Percentiles rank a stretch among this genome's conserved stretches.
Conservation (phyloP, 2,888 invertebrate genomes). For the Drosophila paucipuncta region DNA sequence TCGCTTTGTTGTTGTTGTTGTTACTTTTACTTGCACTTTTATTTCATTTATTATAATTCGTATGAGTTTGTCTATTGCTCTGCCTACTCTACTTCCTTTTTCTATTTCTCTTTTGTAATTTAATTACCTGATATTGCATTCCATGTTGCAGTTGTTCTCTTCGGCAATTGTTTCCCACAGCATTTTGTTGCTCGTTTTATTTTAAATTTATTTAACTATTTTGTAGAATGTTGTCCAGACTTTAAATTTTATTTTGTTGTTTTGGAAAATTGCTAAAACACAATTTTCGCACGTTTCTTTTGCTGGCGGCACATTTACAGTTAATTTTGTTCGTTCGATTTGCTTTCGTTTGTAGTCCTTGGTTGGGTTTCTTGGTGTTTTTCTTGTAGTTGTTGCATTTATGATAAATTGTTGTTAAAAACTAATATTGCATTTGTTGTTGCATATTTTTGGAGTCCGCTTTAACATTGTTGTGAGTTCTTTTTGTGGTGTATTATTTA, state of each 20-base stretch:
- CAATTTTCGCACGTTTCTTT: slow-evolving; percentile 67
- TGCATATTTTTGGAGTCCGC: slow-evolving; percentile 61
- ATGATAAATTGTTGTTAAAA: slow-evolving; percentile 44
- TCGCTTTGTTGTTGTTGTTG: slow-evolving; percentile 19
- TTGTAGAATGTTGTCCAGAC: slow-evolving; percentile 26
- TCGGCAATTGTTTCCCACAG: slow-evolving; percentile 85
- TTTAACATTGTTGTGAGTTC: slow-evolving; percentile 53
- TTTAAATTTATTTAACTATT: slow-evolving; percentile 31
- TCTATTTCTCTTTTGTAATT: slow-evolving; percentile 28
- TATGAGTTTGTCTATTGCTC: slow-evolving; percentile 2
- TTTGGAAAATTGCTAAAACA: slow-evolving; percentile 81
- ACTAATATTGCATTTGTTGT: slow-evolving; percentile 74
- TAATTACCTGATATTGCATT: slow-evolving; percentile 85
- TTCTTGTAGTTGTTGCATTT: slow-evolving; percentile 41
- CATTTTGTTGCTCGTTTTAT: slow-evolving; percentile 73
- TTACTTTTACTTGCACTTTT: slow-evolving; percentile 65
- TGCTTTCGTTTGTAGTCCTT: slow-evolving; percentile 55
- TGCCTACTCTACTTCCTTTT: slow-evolving; percentile 35
- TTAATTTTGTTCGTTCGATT: slow-evolving; percentile 41
- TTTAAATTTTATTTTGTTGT: slow-evolving; percentile 18
- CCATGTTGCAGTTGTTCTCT: slow-evolving; percentile 83
- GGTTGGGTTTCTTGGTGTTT: slow-evolving; percentile 25
- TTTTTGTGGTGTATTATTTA: slow-evolving; percentile 47
- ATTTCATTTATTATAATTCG: slow-evolving; percentile 40
- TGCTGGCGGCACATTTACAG: slow-evolving; percentile 61